Conservation (phyloP, 2,888 invertebrate species). For the Platypus cylindrus region DNA sequence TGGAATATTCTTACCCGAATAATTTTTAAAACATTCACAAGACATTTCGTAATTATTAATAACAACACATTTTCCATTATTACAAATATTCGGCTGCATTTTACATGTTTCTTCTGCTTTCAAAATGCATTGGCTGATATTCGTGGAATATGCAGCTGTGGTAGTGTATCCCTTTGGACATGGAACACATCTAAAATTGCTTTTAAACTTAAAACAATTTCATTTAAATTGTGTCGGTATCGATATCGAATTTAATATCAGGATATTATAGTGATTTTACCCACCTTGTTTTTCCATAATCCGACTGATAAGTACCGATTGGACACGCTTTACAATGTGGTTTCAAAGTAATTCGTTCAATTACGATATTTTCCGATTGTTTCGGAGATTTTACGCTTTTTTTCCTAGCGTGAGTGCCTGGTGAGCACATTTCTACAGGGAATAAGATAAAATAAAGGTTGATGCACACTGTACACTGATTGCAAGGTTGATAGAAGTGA, state of each 20-base stretch:
- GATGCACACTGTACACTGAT: no score
- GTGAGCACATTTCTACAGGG: constrained; percentile 35
- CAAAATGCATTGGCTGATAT: constrained; percentile 35
- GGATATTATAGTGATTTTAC: not conserved
- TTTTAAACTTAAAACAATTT: constrained; percentile 1
- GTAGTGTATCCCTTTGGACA: constrained; percentile 46
- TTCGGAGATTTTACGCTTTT: constrained; percentile 26
- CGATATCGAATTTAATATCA: not conserved
- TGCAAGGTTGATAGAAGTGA: no score
- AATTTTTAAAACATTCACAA: constrained; percentile 41
- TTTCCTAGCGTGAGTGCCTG: constrained; percentile 38
- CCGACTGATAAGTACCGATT: constrained; percentile 46
- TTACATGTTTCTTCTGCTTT: constrained; percentile 38
- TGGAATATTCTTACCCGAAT: constrained; percentile 36
- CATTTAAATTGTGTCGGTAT: no score
- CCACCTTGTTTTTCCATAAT: constrained; percentile 38
- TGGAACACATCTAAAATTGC: constrained; percentile 35
- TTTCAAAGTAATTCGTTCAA: constrained; percentile 37
- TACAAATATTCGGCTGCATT: constrained; percentile 37
- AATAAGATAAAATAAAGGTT: no score
- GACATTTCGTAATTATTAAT: constrained; percentile 30
- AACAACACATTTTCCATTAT: constrained; percentile 30
- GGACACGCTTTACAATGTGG: constrained; percentile 46
- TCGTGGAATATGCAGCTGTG: constrained; percentile 29
- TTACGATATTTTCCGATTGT: constrained; percentile 21